Evolutionary conservation across 2,888 invertebrate genomes (phyloP).

Genomic region (Marasmarcha lunaedactyla): DNA sequence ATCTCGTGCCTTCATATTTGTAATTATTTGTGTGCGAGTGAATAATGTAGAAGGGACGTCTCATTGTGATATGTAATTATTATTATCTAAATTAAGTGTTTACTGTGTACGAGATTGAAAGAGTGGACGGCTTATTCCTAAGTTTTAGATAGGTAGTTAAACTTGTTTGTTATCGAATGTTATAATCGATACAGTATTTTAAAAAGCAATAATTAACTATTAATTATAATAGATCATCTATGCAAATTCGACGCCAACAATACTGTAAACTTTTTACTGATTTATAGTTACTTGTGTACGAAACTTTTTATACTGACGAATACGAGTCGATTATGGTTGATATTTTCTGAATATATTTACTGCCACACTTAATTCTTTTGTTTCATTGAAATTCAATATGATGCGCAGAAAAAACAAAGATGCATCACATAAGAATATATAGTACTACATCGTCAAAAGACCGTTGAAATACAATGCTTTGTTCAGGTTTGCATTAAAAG

Average conservation of each 20-base stretch:
- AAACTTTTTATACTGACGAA: slow-evolving; percentile 53
- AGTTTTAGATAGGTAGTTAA: slow-evolving; percentile 40
- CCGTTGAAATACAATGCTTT: too few species aligned
- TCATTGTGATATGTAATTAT: slow-evolving; percentile 71
- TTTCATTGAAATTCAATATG: slow-evolving; percentile 23
- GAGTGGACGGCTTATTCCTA: slow-evolving; percentile 49
- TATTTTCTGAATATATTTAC: slow-evolving; percentile 71
- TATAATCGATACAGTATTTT: slow-evolving; percentile 62
- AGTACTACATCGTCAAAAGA: too few species aligned
- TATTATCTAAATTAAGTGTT: slow-evolving; percentile 68
- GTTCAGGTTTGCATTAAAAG: too few species aligned
- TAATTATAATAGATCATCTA: slow-evolving; percentile 54
- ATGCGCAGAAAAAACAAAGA: background rate
- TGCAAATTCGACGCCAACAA: slow-evolving; percentile 50
- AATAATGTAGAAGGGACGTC: slow-evolving; percentile 59
- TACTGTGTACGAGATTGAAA: slow-evolving; percentile 56
- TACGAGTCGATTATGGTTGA: slow-evolving; percentile 56
- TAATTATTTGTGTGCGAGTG: slow-evolving; percentile 58
- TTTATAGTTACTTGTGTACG: slow-evolving; percentile 41
- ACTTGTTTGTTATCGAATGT: slow-evolving; percentile 52
- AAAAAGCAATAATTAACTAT: slow-evolving; percentile 64
- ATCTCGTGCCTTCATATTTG: slow-evolving; percentile 66
- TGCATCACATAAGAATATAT: too few species aligned
- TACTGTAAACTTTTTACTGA: slow-evolving; percentile 41
- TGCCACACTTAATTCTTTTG: slow-evolving; percentile 46